Percentiles rank a stretch among this genome's conserved stretches.
Evolutionary conservation across 2,888 invertebrate genomes (phyloP).

Genomic region (Pyralis farinalis): DNA sequence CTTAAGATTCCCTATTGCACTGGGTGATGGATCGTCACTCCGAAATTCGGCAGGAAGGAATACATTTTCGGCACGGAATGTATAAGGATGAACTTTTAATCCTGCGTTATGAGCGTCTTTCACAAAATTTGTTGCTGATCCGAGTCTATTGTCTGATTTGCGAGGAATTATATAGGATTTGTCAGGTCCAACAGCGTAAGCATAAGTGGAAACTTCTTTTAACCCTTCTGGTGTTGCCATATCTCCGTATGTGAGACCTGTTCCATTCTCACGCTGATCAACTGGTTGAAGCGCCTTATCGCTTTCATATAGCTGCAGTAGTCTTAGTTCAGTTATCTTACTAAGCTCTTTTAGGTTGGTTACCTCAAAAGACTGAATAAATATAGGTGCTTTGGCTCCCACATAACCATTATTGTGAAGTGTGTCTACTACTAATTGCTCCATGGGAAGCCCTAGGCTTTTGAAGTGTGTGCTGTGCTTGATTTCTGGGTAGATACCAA

Average conservation of each 20-base stretch:
- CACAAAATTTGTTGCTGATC: constrained; percentile 51
- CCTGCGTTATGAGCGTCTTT: constrained; percentile 54
- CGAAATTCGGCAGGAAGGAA: constrained; percentile 58
- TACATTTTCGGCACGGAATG: constrained; percentile 63
- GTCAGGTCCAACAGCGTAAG: constrained; percentile 63
- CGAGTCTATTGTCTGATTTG: constrained; percentile 42
- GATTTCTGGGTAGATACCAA: constrained; percentile 68
- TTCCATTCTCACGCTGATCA: constrained; percentile 46
- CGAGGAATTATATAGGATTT: constrained; percentile 64
- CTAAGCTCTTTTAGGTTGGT: constrained; percentile 58
- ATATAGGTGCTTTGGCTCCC: constrained; percentile 44
- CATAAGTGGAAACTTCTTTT: constrained; percentile 55
- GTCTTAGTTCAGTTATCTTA: constrained; percentile 47
- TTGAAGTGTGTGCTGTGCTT: constrained; percentile 61
- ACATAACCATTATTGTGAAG: constrained; percentile 56
- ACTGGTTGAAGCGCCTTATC: constrained; percentile 39
- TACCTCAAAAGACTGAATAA: constrained; percentile 70
- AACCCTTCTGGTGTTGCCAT: constrained; percentile 63
- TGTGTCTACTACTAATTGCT: constrained; percentile 45
- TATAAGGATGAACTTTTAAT: constrained; percentile 65
- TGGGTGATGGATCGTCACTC: constrained; percentile 28
- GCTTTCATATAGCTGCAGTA: constrained; percentile 53
- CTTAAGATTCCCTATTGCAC: constrained; percentile 44
- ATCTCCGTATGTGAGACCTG: constrained; percentile 49
- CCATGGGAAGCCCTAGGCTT: constrained; percentile 51